Evolutionary conservation across 2,888 invertebrate species (phyloP).

Genomic region (Aphrophora alni): DNA sequence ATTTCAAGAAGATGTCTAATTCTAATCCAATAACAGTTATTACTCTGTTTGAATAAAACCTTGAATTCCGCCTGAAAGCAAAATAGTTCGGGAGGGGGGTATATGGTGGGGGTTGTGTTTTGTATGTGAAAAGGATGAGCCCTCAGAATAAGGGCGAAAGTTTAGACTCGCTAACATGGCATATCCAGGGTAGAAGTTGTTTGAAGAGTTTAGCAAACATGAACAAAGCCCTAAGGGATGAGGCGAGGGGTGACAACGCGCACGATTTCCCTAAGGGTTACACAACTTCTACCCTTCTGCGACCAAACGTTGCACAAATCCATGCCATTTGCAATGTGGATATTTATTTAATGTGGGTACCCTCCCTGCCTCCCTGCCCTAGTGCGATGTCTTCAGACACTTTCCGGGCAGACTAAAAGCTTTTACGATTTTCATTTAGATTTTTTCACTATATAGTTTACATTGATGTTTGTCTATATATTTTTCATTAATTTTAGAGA

Average conservation of each 20-base stretch:
- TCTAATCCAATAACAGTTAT: background rate
- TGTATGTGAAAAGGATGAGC: background rate
- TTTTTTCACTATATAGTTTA: too few relatives aligned
- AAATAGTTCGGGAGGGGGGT: too few relatives aligned
- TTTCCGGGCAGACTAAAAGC: too few relatives aligned
- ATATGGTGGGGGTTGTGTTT: background rate
- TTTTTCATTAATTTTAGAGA: too few relatives aligned
- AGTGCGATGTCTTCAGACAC: background rate
- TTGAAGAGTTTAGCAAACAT: slow-evolving; percentile 41
- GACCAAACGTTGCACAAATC: slow-evolving; percentile 15
- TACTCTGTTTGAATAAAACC: background rate
- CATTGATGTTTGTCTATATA: too few relatives aligned
- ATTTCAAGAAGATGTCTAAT: background rate
- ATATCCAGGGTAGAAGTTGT: slow-evolving; percentile 32
- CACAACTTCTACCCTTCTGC: slow-evolving; percentile 7
- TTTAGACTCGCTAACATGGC: background rate
- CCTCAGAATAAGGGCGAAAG: background rate
- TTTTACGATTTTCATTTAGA: too few relatives aligned
- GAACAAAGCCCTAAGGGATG: slow-evolving; percentile 34
- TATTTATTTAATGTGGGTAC: slow-evolving; percentile 6
- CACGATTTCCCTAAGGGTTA: slow-evolving; percentile 40
- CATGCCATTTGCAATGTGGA: slow-evolving; percentile 28
- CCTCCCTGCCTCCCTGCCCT: background rate
- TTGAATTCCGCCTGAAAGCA: too few relatives aligned
- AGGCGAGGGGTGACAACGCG: slow-evolving; percentile 35